Conservation (phyloP, 2,888 invertebrate genomes). For the Lasioglossum zephyrum region DNA sequence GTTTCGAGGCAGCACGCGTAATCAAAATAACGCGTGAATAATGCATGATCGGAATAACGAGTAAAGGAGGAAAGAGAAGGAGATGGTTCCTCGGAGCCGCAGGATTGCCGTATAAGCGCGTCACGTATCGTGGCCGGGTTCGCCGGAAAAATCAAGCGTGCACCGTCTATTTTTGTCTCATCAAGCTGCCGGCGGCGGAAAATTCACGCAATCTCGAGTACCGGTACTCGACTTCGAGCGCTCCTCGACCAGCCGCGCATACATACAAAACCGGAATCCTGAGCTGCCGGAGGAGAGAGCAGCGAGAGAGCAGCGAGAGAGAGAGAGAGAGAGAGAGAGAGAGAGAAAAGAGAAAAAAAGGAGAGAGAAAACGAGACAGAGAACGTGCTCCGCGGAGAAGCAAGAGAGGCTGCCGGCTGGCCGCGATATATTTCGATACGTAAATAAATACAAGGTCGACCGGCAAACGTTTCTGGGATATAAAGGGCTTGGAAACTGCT, state of each 20-base stretch:
- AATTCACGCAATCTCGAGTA: constrained; percentile 71
- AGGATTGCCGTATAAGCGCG: constrained; percentile 29
- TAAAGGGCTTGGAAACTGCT: constrained; percentile 72
- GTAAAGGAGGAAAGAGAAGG: neutral
- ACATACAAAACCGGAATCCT: constrained; percentile 68
- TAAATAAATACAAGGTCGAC: constrained; percentile 80
- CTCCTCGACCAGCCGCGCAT: constrained; percentile 40
- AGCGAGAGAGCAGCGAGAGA: neutral
- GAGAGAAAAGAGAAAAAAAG: no score
- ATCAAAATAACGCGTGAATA: no score
- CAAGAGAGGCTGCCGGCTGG: constrained; percentile 12
- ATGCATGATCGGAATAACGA: no score
- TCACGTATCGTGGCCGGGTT: neutral
- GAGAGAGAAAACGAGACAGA: neutral
- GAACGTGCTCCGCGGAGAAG: constrained; percentile 2
- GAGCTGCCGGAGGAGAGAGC: constrained; percentile 31
- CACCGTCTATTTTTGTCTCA: constrained; percentile 68
- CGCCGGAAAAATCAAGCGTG: constrained; percentile 49
- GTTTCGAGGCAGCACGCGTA: neutral
- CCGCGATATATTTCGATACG: constrained; percentile 77
- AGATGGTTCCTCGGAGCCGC: neutral
- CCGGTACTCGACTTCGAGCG: constrained; percentile 68
- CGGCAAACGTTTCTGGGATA: constrained; percentile 74
- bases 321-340: neutral
- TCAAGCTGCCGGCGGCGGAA: constrained; percentile 54